phyloP scores from a whole-genome alignment of 2,888 invertebrate genomes.

The Sinopyrophorus schimmeli region DNA sequence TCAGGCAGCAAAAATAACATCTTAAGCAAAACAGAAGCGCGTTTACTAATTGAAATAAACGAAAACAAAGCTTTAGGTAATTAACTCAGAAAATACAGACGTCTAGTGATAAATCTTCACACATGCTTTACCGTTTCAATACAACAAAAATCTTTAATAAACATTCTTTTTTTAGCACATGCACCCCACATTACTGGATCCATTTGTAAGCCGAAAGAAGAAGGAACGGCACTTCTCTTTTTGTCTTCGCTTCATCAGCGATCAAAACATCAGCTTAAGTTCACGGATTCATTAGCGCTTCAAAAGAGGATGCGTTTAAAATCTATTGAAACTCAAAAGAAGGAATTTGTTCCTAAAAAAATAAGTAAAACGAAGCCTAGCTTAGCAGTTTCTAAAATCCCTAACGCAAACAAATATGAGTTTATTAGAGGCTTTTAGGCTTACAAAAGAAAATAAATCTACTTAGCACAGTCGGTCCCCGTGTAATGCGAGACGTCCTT shows the following conservation, averaged over 20 bases:
- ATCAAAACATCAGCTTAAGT: constrained; percentile 25
- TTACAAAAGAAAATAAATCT: constrained; percentile 18
- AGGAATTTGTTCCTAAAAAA: constrained; percentile 10
- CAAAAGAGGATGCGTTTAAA: constrained; percentile 22
- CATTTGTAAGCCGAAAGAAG: too few relatives aligned
- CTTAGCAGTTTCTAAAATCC: constrained; percentile 17
- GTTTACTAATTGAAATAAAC: constrained; percentile 14
- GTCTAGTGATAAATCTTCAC: constrained; percentile 24
- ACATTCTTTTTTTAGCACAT: constrained; percentile 24
- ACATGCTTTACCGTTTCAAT: constrained; percentile 22
- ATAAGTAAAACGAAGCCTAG: too few relatives aligned
- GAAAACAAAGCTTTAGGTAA: constrained; percentile 13
- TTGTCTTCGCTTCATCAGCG: too few relatives aligned
- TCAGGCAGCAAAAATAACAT: too few relatives aligned
- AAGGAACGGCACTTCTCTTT: too few relatives aligned
- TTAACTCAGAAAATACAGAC: constrained; percentile 18
- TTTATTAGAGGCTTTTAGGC: constrained; percentile 21
- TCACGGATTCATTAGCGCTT: constrained; percentile 27
- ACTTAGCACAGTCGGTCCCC: constrained; percentile 12
- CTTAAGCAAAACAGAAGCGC: too few relatives aligned
- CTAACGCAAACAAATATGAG: constrained; percentile 21
- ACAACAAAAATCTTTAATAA: constrained; percentile 26
- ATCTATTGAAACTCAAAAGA: constrained; percentile 17
- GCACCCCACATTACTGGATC: constrained; percentile 5
- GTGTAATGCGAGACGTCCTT: constrained; percentile 17